Evolutionary conservation across 2,888 invertebrate genomes (phyloP).

Genomic region (Laothoe populi): DNA sequence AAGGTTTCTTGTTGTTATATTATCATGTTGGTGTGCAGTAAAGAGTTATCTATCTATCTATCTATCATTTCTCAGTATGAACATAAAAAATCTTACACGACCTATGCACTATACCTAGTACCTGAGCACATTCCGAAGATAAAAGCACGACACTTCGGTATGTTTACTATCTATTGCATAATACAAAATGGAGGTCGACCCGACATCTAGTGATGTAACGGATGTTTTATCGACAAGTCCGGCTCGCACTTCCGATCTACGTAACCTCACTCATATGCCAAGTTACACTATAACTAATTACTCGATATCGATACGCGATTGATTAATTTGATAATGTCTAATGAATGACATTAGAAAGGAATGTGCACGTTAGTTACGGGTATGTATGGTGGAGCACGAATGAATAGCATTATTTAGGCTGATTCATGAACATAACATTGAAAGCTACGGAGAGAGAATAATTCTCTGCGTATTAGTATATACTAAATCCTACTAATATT

Average conservation of each 20-base stretch:
- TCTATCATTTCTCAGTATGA: no score
- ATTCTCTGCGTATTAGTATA: no score
- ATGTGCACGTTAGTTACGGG: not conserved
- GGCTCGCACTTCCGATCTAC: constrained; percentile 26
- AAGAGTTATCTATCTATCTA: no score
- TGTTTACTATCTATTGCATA: constrained; percentile 27
- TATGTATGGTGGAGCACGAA: not conserved
- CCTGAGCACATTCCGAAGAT: constrained; percentile 1
- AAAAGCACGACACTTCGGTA: constrained; percentile 21
- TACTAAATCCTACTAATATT: no score
- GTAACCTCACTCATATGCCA: constrained; percentile 8
- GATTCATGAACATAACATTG: no score
- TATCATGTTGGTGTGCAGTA: no score
- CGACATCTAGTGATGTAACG: constrained; percentile 26
- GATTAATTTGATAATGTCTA: constrained; percentile 10
- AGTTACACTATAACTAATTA: constrained; percentile 12
- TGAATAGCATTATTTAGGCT: no score
- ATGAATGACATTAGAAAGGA: not conserved
- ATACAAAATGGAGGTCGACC: constrained; percentile 26
- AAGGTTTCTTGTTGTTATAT: no score
- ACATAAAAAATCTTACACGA: no score
- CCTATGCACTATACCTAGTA: not conserved
- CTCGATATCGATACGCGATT: constrained; percentile 3
- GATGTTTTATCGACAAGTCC: constrained; percentile 27
- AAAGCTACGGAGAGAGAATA: no score